Percentiles rank a stretch among this genome's conserved stretches.
phyloP scores from a whole-genome alignment of 1,140 invertebrate genomes.

The Psilanteris sp. region DNA sequence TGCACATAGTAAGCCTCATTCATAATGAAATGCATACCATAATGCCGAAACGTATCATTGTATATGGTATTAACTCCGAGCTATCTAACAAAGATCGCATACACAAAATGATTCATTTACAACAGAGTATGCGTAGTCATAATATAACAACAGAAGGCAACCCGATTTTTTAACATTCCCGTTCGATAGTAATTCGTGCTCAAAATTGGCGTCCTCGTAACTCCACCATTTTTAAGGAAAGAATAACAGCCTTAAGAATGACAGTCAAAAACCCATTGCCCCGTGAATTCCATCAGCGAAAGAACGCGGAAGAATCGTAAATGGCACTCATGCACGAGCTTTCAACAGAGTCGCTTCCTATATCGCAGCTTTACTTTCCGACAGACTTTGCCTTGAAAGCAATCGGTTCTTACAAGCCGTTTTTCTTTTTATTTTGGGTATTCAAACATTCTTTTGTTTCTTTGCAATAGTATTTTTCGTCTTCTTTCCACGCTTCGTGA shows the following conservation, averaged over 20 bases:
- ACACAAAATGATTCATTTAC: not conserved
- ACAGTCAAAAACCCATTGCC: constrained; percentile 48
- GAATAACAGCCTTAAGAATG: constrained; percentile 40
- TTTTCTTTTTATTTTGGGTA: constrained; percentile 2
- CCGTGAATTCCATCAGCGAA: constrained; percentile 32
- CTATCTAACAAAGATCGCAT: not conserved
- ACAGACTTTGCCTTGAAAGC: constrained; percentile 11
- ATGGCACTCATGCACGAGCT: constrained; percentile 41
- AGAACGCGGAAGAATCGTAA: constrained; percentile 46
- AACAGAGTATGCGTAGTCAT: not conserved
- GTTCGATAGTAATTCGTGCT: not conserved
- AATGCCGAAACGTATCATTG: not conserved
- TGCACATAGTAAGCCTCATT: not conserved
- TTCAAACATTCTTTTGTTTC: constrained; percentile 17
- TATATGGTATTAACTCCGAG: constrained; percentile 2
- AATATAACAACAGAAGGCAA: not conserved
- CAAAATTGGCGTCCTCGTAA: not conserved
- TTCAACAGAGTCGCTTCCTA: constrained; percentile 33
- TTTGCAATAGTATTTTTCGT: not conserved
- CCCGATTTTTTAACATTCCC: not conserved
- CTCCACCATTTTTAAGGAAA: constrained; percentile 2
- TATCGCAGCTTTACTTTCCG: constrained; percentile 4
- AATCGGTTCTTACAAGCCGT: constrained; percentile 11
- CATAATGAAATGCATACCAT: constrained; percentile 14
- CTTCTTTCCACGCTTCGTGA: not conserved